Percentiles rank a stretch among this genome's conserved stretches.
Conservation (phyloP, 2,797 vertebrate species). For the Bradypus variegatus region DNA sequence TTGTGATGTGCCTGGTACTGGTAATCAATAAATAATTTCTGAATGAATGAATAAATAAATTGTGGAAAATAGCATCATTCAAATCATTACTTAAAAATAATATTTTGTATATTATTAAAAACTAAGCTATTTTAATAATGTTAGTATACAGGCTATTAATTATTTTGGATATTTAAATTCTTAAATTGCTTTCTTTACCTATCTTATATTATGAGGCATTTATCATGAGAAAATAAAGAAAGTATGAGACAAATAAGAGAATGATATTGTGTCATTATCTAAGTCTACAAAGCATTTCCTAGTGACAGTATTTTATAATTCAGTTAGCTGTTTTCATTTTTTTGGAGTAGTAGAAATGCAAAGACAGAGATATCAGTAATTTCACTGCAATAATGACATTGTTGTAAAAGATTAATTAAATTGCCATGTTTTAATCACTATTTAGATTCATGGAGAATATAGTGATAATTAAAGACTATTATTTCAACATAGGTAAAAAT, state of each 20-base stretch:
- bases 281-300: not conserved
- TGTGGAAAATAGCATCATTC: not conserved
- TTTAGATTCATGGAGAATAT: not conserved
- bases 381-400: not conserved
- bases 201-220: not conserved
- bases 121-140: not conserved
- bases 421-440: not conserved
- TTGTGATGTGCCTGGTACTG: not conserved
- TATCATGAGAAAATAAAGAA: not conserved
- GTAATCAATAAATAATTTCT: not conserved
- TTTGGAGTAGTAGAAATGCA: not conserved
- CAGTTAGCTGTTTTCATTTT: not conserved
- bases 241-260: not conserved
- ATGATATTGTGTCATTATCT: not conserved
- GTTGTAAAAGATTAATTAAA: not conserved
- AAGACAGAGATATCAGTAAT: not conserved
- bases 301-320: not conserved
- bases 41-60: not conserved
- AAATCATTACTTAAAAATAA: not conserved
- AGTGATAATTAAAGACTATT: not conserved
- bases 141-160: not conserved
- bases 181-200: not conserved
- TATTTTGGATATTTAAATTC: not conserved
- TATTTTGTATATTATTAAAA: not conserved
- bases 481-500: not conserved